Evolutionary conservation across 2,888 invertebrate genomes (phyloP), one percentile per base, ranked within the genome.

Genomic region (Ischnura elegans): DNA sequence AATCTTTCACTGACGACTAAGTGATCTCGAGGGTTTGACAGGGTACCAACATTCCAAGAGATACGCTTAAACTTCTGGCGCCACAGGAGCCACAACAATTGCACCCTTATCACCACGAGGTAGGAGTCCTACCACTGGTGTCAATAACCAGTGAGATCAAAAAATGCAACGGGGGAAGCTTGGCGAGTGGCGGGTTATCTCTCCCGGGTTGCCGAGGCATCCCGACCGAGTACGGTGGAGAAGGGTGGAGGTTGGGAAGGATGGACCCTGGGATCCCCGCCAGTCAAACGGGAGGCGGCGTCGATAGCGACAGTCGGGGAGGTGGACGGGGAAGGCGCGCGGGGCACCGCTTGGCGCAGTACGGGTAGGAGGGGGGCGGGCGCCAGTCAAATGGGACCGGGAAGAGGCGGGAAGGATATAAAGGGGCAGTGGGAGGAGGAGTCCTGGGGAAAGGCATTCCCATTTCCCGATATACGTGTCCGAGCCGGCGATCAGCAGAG

Each of bases 321-420:
- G 90, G 55, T 29, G 46, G 55, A 87, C 45, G 51, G 93, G 85
- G 90, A 25, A 86, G 93, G 45, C 16, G 86, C 43, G 61, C 29
- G 93, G 29, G 94, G 93, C 76, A 94, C 95, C 95, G 95, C 16
- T 16, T 95, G 95, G 95, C 95, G 95, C 95, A 95, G 95, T 94
- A 94, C 25, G 66, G 90, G 86, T 85, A 25, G 94, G 55, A 16
- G 93, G 36, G 45, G 87, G 55, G 66, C 86, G 29, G 93, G 76
- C 46, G 36, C 55, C 87, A 93, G 66, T 45, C 42, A 86, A 93
- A 55, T 76, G 86, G 90, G 43, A 46, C 42, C 45, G 84, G 42
- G 36, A 46, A 85, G 93, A 42, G 90, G 10, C 29, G 2, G 42
- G 94, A 93, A 46, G 29, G 16, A 36, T 93, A 66, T 47, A 87